Conservation (phyloP, 1,140 invertebrate species). For the Euschistus heros region DNA sequence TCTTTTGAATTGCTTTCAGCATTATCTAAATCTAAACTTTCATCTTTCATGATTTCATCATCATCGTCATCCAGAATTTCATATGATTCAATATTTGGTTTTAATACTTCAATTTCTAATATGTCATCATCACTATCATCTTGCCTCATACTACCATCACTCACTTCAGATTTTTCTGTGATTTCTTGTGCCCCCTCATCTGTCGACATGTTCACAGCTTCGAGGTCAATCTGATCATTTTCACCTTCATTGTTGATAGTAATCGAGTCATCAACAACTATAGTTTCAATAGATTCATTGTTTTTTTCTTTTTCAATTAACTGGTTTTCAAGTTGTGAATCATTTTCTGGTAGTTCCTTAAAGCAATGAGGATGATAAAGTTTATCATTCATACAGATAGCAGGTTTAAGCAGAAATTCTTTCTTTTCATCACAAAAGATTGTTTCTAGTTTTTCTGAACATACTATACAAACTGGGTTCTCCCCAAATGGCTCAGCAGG, state of each 20-base stretch:
- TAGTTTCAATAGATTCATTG: background rate
- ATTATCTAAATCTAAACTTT: background rate
- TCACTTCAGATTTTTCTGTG: background rate
- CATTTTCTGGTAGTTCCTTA: slow-evolving; percentile 46
- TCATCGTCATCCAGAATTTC: slow-evolving; percentile 22
- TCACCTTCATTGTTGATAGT: background rate
- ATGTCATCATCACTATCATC: slow-evolving; percentile 25
- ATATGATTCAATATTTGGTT: slow-evolving; percentile 21
- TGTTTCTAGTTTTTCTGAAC: slow-evolving; percentile 81
- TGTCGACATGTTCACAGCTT: background rate
- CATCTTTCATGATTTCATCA: slow-evolving; percentile 2
- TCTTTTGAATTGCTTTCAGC: slow-evolving; percentile 2
- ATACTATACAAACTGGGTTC: slow-evolving; percentile 66
- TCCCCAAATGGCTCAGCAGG: slow-evolving; percentile 44
- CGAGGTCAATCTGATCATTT: background rate
- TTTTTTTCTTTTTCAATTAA: background rate
- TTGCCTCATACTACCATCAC: background rate
- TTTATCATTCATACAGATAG: slow-evolving; percentile 61
- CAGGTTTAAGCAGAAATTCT: slow-evolving; percentile 86
- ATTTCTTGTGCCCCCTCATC: background rate
- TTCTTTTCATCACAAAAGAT: slow-evolving; percentile 93
- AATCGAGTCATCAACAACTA: background rate
- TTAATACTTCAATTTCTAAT: slow-evolving; percentile 17
- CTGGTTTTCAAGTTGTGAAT: too few relatives aligned
- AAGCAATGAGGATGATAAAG: slow-evolving; percentile 86